phyloP scores from a whole-genome alignment of 2,888 invertebrate genomes.

The Deilephila porcellus region DNA sequence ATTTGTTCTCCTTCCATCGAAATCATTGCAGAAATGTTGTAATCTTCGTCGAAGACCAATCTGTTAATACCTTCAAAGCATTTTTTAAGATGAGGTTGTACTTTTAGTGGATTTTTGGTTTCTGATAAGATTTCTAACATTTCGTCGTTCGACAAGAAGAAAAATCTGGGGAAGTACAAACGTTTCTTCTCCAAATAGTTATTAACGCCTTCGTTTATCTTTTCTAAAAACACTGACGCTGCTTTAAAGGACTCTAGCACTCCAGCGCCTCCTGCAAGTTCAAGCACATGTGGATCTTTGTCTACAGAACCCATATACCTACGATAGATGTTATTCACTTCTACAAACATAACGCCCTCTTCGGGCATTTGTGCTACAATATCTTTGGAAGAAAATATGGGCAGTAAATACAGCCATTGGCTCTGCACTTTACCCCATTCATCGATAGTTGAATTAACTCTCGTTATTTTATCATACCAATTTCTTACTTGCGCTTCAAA shows the following conservation, averaged over 20 bases:
- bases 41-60: slow-evolving; percentile 88
- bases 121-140: slow-evolving; percentile 95
- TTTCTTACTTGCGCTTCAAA: slow-evolving; percentile 88
- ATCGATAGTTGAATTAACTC: slow-evolving; percentile 89
- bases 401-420: slow-evolving; percentile 94
- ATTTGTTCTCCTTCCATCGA: slow-evolving; percentile 91
- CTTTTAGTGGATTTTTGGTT: slow-evolving; percentile 93
- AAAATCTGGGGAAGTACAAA: slow-evolving; percentile 93
- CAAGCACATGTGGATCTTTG: slow-evolving; percentile 87
- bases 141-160: slow-evolving; percentile 96
- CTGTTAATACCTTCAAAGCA: slow-evolving; percentile 94
- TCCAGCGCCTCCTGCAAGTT: slow-evolving; percentile 87
- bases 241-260: slow-evolving; percentile 89
- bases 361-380: slow-evolving; percentile 94
- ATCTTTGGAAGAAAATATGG: slow-evolving; percentile 94
- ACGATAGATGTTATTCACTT: slow-evolving; percentile 88
- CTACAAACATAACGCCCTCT: slow-evolving; percentile 91
- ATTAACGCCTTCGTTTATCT: slow-evolving; percentile 92
- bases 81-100: slow-evolving; percentile 94
- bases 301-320: slow-evolving; percentile 87
- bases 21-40: slow-evolving; percentile 91
- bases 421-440: slow-evolving; percentile 94
- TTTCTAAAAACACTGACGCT: slow-evolving; percentile 89
- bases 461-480: slow-evolving; percentile 90
- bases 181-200: slow-evolving; percentile 93